These are phyloP conservation scores for Streptopelia turtur DNA, from an alignment of 2,797 vertebrate species.

Conservation along the genomic window DNA sequence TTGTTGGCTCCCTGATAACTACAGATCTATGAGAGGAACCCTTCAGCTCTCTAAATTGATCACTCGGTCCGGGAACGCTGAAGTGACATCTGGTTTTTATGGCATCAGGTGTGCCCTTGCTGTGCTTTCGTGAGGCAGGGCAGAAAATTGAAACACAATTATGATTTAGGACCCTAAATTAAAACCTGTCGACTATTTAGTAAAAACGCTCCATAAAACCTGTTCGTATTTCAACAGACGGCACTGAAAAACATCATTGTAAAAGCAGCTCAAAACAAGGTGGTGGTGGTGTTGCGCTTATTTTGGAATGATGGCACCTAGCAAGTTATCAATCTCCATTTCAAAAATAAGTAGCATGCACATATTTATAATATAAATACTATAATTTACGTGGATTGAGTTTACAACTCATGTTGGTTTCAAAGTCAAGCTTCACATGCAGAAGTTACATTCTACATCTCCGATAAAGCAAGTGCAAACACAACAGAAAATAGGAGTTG, in stretches of 20 bases:
- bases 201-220: slow-evolving; percentile 49
- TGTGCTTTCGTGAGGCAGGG: slow-evolving; percentile 25
- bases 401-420: not conserved
- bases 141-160: slow-evolving; percentile 61
- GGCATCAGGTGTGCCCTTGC: slow-evolving; percentile 54
- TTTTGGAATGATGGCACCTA: not conserved
- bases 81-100: slow-evolving; percentile 60
- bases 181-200: slow-evolving; percentile 61
- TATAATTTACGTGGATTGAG: not conserved
- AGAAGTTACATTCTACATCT: not conserved
- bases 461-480: not conserved
- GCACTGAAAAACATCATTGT: not conserved
- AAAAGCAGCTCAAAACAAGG: not conserved
- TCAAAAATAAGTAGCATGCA: not conserved
- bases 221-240: slow-evolving; percentile 8
- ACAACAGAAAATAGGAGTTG: not conserved
- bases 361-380: not conserved
- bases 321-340: not conserved
- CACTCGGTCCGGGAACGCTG: not conserved
- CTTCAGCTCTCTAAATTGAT: not conserved
- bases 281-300: not conserved
- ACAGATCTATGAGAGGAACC: not conserved
- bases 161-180: slow-evolving; percentile 61
- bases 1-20: not conserved
- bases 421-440: not conserved